Evolutionary conservation across 2,797 vertebrate species (phyloP), one percentile per base, ranked within the genome.

Genomic region (Knipowitschia caucasica): DNA sequence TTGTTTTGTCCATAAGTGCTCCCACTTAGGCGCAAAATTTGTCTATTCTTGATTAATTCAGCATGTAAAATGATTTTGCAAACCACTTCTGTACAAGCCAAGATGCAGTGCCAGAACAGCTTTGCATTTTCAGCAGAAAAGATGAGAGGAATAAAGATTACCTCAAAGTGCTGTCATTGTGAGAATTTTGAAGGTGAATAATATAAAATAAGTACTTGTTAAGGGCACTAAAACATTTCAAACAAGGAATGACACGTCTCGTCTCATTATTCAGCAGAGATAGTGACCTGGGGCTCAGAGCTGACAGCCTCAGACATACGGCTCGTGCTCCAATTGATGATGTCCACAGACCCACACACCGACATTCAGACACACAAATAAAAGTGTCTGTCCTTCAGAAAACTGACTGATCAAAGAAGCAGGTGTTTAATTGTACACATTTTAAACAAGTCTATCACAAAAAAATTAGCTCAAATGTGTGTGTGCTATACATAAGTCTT

Each of bases 221-320:
- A 78, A 71, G 61, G 33, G 45, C n/a, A 44, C 69, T 77, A 73
- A 81, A 69, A 68, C 54, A 52, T 47, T 77, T 78, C 45, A 71
- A 70, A 68, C 9, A 10, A 71, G 50, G 53, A 55, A 58, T 76
- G 73, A 74, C 69, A 74, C 50, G 50, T 67, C n/a, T n/a, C 24
- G 31, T 44, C 62, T 73, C 62, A 78, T 85, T 78, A 78, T 75
- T 75, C 69, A 71, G 49, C 18, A 20, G 53, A 29, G 68, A 61
- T 56, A 20, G 24, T 24, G 29, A 81, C 81, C 74, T 77, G 54
- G 62, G 70, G 55, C 69, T 36, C 55, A 15, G 55, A 77, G 73
- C 75, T 75, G 75, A 70, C 77, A 70, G 53, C 58, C 71, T 33
- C 39, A 46, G 61, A 61, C 75, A 64, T 36, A 33, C 42, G 40